phyloP scores from a whole-genome alignment of 2,888 invertebrate genomes.

The Drosophila neotestacea region DNA sequence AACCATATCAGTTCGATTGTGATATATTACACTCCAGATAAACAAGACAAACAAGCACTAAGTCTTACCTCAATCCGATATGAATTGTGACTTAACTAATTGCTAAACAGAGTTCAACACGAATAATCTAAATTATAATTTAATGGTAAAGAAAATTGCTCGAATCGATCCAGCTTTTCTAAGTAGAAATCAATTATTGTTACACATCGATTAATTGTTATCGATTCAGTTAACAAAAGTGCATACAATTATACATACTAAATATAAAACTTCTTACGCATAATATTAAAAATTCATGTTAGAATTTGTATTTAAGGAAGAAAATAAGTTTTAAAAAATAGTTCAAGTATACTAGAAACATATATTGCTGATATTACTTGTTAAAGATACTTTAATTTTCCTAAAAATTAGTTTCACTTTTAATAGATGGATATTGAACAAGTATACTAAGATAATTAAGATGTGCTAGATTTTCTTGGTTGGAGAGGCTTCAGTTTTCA shows the following conservation, averaged over 20 bases:
- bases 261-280: too few species aligned
- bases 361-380: too few species aligned
- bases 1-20: constrained; percentile 51
- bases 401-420: too few species aligned
- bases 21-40: constrained; percentile 47
- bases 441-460: too few species aligned
- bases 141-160: background rate
- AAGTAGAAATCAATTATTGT: background rate
- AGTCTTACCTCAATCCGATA: constrained; percentile 32
- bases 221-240: too few species aligned
- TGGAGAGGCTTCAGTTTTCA: too few species aligned
- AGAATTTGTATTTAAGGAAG: background rate
- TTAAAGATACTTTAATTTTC: background rate
- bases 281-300: background rate
- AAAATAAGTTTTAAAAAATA: too few species aligned
- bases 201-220: constrained; percentile 1
- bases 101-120: constrained; percentile 17
- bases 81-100: constrained; percentile 33
- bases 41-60: constrained; percentile 38
- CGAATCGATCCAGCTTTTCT: background rate
- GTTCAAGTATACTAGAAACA: background rate
- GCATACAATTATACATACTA: background rate
- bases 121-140: constrained; percentile 11
- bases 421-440: too few species aligned
- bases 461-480: too few species aligned